Evolutionary conservation across 2,888 invertebrate species (phyloP).

Genomic region (Therioaphis trifolii): DNA sequence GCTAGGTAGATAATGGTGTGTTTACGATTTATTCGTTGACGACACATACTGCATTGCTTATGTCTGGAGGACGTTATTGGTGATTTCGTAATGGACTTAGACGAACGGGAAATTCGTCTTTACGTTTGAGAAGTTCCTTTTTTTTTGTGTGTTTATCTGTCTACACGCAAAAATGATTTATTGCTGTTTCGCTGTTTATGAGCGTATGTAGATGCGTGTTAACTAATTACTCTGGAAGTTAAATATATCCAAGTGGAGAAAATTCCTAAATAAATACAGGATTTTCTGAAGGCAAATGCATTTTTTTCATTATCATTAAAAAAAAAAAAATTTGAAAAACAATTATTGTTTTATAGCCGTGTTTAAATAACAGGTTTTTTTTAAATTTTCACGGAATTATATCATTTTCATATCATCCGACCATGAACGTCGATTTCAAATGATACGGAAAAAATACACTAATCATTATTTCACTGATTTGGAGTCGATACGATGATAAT

Average conservation of each 20-base stretch:
- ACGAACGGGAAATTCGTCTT: neutral
- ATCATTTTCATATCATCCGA: neutral
- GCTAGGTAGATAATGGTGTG: neutral
- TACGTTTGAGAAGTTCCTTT: neutral
- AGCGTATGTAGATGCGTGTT: too few species aligned
- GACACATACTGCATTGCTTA: neutral
- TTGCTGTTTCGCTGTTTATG: too few species aligned
- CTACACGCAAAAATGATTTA: too few species aligned
- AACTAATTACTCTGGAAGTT: too few species aligned
- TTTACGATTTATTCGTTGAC: neutral
- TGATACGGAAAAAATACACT: neutral
- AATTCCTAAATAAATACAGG: too few species aligned
- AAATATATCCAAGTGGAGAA: too few species aligned
- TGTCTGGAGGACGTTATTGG: neutral
- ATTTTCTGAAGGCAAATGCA: too few species aligned
- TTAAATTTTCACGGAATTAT: neutral
- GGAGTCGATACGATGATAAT: neutral
- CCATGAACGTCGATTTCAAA: slow-evolving; percentile 4
- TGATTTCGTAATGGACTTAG: neutral
- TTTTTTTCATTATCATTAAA: too few species aligned
- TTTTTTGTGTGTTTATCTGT: too few species aligned
- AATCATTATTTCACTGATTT: neutral
- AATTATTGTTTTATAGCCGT: neutral
- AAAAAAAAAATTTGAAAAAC: too few species aligned
- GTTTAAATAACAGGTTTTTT: neutral